phyloP scores from a whole-genome alignment of 2,113 vertebrate genomes.

The Plecotus auritus region DNA sequence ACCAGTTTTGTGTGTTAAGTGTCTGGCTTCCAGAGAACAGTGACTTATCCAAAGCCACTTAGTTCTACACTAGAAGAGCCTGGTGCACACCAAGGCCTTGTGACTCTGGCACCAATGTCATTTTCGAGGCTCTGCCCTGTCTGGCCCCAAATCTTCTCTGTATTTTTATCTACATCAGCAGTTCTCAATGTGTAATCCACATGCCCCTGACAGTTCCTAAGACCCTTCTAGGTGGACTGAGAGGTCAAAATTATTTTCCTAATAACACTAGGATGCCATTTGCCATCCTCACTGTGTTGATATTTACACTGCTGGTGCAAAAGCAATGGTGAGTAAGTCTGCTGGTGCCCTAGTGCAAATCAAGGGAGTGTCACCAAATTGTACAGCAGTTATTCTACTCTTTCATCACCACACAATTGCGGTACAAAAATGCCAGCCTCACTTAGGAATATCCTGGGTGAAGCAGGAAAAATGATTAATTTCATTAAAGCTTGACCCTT shows the following conservation, averaged over 20 bases:
- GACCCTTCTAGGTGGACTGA: not conserved
- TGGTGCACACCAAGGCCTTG: not conserved
- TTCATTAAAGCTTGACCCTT: not conserved
- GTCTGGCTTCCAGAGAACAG: not conserved
- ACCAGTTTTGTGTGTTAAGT: not conserved
- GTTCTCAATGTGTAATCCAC: not conserved
- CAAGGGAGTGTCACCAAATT: not conserved
- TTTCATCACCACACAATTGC: not conserved
- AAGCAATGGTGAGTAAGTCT: not conserved
- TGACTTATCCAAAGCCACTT: not conserved
- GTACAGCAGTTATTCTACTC: not conserved
- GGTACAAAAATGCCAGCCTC: not conserved
- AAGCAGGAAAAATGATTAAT: not conserved
- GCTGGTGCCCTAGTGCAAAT: not conserved
- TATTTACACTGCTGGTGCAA: not conserved
- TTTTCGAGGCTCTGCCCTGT: not conserved
- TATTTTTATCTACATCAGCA: not conserved
- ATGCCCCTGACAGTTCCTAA: not conserved
- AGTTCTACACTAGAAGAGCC: not conserved
- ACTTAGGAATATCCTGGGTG: not conserved
- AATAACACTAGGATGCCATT: not conserved
- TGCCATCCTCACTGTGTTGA: not conserved
- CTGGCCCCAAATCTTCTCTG: not conserved
- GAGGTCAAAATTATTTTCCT: not conserved
- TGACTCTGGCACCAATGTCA: not conserved